These are phyloP conservation scores for Drosophila watanabei DNA, from an alignment of 1,140 invertebrate species.

Conservation along the genomic window DNA sequence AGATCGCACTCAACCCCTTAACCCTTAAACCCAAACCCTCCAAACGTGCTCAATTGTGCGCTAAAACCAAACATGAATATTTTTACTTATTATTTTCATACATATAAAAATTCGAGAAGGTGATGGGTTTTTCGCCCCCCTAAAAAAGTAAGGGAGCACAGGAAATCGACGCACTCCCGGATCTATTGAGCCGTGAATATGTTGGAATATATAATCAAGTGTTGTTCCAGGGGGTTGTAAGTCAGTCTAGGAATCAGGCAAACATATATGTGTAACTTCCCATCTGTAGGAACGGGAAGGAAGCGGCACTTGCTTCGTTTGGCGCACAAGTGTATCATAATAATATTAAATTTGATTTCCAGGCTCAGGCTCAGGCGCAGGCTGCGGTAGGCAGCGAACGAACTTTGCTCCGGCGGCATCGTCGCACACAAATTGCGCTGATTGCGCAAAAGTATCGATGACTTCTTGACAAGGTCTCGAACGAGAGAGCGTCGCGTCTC, in stretches of 20 bases:
- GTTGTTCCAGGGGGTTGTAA: slow-evolving; percentile 46
- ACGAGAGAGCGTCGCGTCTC: background rate
- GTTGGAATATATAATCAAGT: slow-evolving; percentile 84
- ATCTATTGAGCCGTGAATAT: slow-evolving; percentile 83
- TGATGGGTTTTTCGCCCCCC: background rate
- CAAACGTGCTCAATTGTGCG: slow-evolving; percentile 73
- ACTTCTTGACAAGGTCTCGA: slow-evolving; percentile 64
- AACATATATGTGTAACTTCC: background rate
- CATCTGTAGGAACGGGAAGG: slow-evolving; percentile 20
- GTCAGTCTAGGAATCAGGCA: slow-evolving; percentile 31
- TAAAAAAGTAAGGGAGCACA: slow-evolving; percentile 9
- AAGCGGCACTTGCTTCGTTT: slow-evolving; percentile 73
- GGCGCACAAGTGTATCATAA: slow-evolving; percentile 82
- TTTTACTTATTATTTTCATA: slow-evolving; percentile 80
- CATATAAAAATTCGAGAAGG: slow-evolving; percentile 43
- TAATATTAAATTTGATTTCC: slow-evolving; percentile 84
- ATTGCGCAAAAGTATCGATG: slow-evolving; percentile 84
- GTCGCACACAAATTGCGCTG: slow-evolving; percentile 75
- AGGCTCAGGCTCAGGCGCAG: slow-evolving; percentile 29
- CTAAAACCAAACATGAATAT: slow-evolving; percentile 82
- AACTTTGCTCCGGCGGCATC: slow-evolving; percentile 34
- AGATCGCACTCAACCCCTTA: background rate
- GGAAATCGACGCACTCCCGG: slow-evolving; percentile 59
- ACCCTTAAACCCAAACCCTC: background rate
- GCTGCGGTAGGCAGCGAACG: slow-evolving; percentile 45